Percentiles rank a stretch among this genome's conserved stretches.
phyloP scores from a whole-genome alignment of 2,113 vertebrate genomes.

The Channa maculata region DNA sequence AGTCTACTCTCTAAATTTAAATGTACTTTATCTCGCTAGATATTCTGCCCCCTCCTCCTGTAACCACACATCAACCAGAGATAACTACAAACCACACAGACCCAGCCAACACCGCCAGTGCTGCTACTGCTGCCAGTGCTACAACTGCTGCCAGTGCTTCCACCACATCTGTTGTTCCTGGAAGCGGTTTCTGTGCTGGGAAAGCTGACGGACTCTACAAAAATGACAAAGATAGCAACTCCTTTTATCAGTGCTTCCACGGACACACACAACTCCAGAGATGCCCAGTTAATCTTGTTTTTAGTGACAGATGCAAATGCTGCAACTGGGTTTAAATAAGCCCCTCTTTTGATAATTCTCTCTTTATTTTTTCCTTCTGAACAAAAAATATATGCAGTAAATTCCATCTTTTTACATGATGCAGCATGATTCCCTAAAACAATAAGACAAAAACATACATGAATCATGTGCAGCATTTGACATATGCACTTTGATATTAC shows the following conservation, averaged over 20 bases:
- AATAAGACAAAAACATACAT: no score
- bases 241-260: constrained; percentile 65
- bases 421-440: no score
- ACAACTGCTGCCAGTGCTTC: constrained; percentile 2
- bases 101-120: not conserved
- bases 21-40: constrained; percentile 38
- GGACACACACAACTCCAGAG: constrained; percentile 20
- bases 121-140: not conserved
- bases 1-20: no score
- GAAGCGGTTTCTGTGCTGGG: constrained; percentile 56
- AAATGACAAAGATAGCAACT: constrained; percentile 26
- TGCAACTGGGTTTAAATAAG: constrained; percentile 67
- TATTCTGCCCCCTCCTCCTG: constrained; percentile 15
- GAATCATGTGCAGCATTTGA: no score
- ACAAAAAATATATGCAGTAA: no score
- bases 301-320: constrained; percentile 58
- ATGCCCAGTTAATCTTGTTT: constrained; percentile 64
- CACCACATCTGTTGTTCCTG: constrained; percentile 26
- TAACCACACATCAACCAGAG: constrained; percentile 15
- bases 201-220: constrained; percentile 59
- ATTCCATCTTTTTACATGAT: no score
- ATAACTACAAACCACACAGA: not conserved
- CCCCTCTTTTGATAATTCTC: not conserved
- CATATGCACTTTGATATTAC: no score
- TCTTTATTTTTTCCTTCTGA: no score